Percentiles rank a stretch among this genome's conserved stretches.
Conservation (phyloP, 2,113 vertebrate species). For the Prinia subflava region DNA sequence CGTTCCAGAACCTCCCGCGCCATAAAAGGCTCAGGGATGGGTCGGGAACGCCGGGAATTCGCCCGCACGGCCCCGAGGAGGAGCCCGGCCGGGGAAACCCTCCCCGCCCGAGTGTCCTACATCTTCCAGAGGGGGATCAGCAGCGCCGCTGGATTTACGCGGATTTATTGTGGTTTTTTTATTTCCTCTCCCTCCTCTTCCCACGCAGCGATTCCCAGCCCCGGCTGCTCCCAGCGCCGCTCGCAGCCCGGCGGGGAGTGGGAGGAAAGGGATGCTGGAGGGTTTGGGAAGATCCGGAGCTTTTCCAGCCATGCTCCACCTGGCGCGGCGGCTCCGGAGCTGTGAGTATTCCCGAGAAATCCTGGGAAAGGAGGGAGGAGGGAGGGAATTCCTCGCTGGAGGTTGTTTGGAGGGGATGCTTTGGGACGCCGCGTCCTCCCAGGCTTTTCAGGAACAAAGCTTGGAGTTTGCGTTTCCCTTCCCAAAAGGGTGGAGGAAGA, state of each 20-base stretch:
- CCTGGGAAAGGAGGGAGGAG: not conserved
- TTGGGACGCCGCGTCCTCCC: not conserved
- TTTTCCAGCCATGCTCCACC: not conserved
- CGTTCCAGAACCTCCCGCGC: slow-evolving; percentile 19
- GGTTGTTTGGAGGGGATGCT: not conserved
- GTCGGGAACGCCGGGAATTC: not conserved
- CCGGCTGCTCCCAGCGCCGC: not conserved
- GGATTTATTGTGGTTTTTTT: not conserved
- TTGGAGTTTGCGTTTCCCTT: not conserved
- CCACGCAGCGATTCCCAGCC: not conserved
- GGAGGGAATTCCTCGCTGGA: not conserved
- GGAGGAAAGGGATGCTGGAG: not conserved
- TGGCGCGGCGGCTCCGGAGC: not conserved
- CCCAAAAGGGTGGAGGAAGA: not conserved
- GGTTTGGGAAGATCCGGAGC: not conserved
- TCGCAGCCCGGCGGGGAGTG: not conserved
- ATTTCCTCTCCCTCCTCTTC: not conserved
- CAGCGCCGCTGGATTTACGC: not conserved
- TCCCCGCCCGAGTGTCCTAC: not conserved
- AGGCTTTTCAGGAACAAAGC: not conserved
- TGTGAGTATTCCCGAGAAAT: slow-evolving; percentile 3
- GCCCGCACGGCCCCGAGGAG: not conserved
- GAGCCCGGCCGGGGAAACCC: slow-evolving; percentile 24
- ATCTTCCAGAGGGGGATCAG: not conserved
- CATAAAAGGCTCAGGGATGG: slow-evolving; percentile 53